phyloP scores from a whole-genome alignment of 2,888 invertebrate genomes.

The Brachynemurus nebulosus region DNA sequence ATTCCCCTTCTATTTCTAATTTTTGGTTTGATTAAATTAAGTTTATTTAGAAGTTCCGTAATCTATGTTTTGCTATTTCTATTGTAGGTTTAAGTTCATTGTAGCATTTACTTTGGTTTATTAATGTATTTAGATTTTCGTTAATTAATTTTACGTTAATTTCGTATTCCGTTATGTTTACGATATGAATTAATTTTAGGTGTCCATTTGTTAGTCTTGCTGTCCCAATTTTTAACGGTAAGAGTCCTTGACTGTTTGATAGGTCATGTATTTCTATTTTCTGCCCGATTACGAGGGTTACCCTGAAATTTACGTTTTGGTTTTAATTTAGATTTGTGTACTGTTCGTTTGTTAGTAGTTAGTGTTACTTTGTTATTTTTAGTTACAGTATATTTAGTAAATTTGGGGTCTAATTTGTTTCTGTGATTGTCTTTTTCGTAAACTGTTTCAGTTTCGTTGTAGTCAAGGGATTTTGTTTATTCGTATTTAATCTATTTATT shows the following conservation, averaged over 20 bases:
- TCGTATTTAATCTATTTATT: constrained; percentile 10
- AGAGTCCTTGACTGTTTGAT: constrained; percentile 9
- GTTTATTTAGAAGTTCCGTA: background rate
- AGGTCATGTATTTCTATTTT: constrained; percentile 7
- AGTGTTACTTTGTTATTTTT: constrained; percentile 5
- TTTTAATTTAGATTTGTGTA: background rate
- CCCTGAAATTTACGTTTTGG: background rate
- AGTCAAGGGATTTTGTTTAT: constrained; percentile 8
- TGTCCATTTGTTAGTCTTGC: constrained; percentile 9
- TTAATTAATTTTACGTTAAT: background rate
- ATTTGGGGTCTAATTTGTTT: background rate
- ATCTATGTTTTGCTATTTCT: background rate
- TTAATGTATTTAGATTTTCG: background rate
- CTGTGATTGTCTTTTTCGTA: background rate
- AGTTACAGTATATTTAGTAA: background rate
- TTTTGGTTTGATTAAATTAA: background rate
- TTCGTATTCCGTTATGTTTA: background rate
- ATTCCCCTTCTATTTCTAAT: constrained; percentile 10
- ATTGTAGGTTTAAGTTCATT: background rate
- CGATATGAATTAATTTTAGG: background rate
- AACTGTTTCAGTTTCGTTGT: background rate
- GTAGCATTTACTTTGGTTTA: background rate
- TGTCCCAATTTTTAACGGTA: constrained; percentile 10
- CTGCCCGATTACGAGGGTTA: constrained; percentile 2
- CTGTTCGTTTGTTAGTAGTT: background rate